phyloP scores from a whole-genome alignment of 37 sponge, comb jelly and placozoan genomes.

The Dysidea cf. avara region DNA sequence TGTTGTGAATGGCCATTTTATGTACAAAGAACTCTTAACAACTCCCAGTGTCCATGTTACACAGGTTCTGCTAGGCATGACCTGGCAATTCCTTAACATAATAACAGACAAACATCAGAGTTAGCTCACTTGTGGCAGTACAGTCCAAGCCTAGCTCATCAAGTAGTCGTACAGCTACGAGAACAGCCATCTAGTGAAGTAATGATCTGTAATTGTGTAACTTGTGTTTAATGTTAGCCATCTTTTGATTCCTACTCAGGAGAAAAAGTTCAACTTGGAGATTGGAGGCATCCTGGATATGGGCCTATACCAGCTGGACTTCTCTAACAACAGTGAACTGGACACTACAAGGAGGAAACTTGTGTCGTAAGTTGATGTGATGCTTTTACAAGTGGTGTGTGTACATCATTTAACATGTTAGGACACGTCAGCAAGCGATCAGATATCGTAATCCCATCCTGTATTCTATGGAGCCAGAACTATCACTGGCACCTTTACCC shows the following conservation, averaged over 20 bases:
- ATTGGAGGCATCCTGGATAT: slow-evolving; percentile 76
- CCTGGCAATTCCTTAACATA: background rate
- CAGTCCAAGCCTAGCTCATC: too few species aligned
- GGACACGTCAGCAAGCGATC: slow-evolving; percentile 68
- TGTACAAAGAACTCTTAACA: too few species aligned
- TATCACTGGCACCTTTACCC: slow-evolving; percentile 22
- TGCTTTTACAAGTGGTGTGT: background rate
- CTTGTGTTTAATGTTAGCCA: background rate
- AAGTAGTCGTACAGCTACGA: too few species aligned
- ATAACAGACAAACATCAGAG: slow-evolving; percentile 62
- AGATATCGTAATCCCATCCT: slow-evolving; percentile 30
- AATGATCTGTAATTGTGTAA: too few species aligned
- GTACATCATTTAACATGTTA: background rate
- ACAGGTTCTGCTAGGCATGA: too few species aligned
- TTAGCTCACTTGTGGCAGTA: slow-evolving; percentile 47
- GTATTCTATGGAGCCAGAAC: slow-evolving; percentile 78
- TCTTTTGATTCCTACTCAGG: slow-evolving; percentile 12
- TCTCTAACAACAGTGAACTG: slow-evolving; percentile 82
- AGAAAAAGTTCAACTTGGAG: slow-evolving; percentile 82
- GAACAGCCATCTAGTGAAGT: too few species aligned
- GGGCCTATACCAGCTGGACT: slow-evolving; percentile 80
- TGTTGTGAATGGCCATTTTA: too few species aligned
- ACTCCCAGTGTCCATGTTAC: too few species aligned
- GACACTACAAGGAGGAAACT: slow-evolving; percentile 86
- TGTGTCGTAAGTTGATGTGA: slow-evolving; percentile 51